Base-by-base conservation (phyloP, 1,140 invertebrate genomes). In the Heterodera schachtii region DNA sequence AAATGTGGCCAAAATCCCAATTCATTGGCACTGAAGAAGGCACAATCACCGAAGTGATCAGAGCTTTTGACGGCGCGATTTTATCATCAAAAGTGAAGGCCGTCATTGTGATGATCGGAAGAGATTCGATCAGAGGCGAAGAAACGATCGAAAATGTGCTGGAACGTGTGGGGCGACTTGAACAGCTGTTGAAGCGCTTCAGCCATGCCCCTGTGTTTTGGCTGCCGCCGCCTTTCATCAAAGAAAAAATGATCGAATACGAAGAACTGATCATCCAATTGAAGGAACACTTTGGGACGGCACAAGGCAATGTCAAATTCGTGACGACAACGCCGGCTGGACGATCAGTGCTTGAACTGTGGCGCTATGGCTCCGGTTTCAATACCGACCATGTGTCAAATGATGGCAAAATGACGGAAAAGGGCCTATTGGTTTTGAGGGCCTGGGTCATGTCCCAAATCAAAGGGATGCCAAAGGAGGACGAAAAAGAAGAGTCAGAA, bases 1-100 rank as follows among this genome's bases (percentile, higher is more conserved):
- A 73, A 41, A 41, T 46, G 13, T 75, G 49, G 21, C 21, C 49
- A 9, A 11, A 41, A 11, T 75, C 73, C 13, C 60, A 75, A 21
- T 75, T 75, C 60, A 21, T 75, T 21, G 73, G 73, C 21, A 75
- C 49, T 21, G 73, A 75, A 46, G 41, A 13, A 3, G 73, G 73
- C 7, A 3, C 2, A 11, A 31, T 75, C 49, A 46, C 21, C 13
- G 73, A 75, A 11, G 73, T 75, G 11, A 75, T 75, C 9, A 5
- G 73, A 3, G 60, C 49, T 13, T 75, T 75, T 46, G 31, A 47
- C 4, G 73, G 60, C 11, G 13, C 43, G n/a, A 43, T 75, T 5
- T 13, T 75, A 9, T 44, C 73, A 7, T 75, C 73, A 16, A 60
- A 75, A 47, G 73, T 75, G 5, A 31, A 46, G 41, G 3, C 3